Conservation (phyloP, 2,888 invertebrate species). For the Plagodis dolabraria region DNA sequence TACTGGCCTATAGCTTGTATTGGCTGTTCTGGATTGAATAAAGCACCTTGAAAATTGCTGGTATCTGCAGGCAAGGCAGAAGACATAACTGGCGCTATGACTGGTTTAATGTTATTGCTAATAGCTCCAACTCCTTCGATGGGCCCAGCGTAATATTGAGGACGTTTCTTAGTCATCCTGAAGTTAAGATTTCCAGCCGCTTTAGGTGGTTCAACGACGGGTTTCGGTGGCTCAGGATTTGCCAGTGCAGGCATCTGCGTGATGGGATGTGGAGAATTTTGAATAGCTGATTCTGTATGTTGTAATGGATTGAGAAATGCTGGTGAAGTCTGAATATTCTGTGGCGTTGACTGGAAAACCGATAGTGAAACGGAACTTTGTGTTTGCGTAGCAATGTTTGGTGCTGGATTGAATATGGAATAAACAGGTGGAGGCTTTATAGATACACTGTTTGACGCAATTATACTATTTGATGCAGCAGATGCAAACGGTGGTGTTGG, state of each 20-base stretch:
- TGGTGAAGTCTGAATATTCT: constrained; percentile 36
- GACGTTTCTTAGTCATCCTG: constrained; percentile 73
- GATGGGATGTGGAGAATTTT: constrained; percentile 21
- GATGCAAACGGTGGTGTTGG: constrained; percentile 4
- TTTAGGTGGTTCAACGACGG: constrained; percentile 68
- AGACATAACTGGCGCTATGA: constrained; percentile 53
- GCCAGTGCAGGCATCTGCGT: constrained; percentile 19
- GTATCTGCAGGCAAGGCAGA: constrained; percentile 19
- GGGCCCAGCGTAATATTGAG: constrained; percentile 79
- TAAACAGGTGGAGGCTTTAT: constrained; percentile 6
- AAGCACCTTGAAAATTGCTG: constrained; percentile 56
- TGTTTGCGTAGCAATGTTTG: constrained; percentile 4
- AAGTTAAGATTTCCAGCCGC: constrained; percentile 58
- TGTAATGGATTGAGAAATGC: constrained; percentile 43
- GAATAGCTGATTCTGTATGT: constrained; percentile 19
- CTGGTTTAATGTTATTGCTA: constrained; percentile 69
- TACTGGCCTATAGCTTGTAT: constrained; percentile 16
- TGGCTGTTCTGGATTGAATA: constrained; percentile 60
- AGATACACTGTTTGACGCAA: constrained; percentile 5
- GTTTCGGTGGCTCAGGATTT: constrained; percentile 49
- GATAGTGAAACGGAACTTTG: constrained; percentile 13
- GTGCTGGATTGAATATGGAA: constrained; percentile 6
- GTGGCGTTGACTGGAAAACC: constrained; percentile 22
- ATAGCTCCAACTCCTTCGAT: constrained; percentile 74
- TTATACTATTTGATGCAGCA: neutral